Conservation (phyloP, 2,797 vertebrate genomes). For the Sardinella longiceps region DNA sequence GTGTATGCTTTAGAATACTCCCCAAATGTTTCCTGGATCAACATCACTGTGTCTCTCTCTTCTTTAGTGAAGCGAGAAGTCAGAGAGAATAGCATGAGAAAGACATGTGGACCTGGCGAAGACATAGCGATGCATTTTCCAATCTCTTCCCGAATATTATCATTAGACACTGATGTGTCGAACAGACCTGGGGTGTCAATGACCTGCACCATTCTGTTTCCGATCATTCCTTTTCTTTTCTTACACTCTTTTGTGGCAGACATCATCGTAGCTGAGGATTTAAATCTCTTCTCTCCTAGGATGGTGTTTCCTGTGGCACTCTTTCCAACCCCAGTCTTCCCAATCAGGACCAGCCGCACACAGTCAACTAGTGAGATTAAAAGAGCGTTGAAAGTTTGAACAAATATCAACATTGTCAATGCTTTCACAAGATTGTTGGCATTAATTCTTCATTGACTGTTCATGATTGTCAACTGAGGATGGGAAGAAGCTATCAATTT, state of each 20-base stretch:
- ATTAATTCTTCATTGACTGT: too few species aligned
- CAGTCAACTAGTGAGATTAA: too few species aligned
- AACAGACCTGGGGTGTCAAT: conserved; percentile 43
- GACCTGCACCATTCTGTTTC: conserved; percentile 12
- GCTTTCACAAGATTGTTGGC: too few species aligned
- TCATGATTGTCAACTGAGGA: too few species aligned
- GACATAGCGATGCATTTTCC: too few species aligned
- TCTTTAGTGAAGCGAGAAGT: conserved; percentile 34
- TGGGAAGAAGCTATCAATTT: too few species aligned
- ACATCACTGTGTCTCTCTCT: conserved; percentile 22
- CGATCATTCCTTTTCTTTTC: neutral
- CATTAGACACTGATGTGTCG: conserved; percentile 23
- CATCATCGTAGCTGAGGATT: neutral
- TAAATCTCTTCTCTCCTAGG: neutral
- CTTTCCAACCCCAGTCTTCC: too few species aligned
- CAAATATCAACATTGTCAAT: too few species aligned
- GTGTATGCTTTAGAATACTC: too few species aligned
- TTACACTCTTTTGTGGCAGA: conserved; percentile 9
- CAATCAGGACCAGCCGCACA: too few species aligned
- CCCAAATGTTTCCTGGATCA: conserved; percentile 41
- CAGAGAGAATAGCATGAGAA: conserved; percentile 31
- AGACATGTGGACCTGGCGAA: conserved; percentile 37
- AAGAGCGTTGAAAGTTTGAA: too few species aligned
- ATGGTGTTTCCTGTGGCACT: too few species aligned
- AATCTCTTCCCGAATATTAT: neutral